Evolutionary conservation across 2,797 vertebrate species (phyloP).

Genomic region (Enteromius trimaculatus): DNA sequence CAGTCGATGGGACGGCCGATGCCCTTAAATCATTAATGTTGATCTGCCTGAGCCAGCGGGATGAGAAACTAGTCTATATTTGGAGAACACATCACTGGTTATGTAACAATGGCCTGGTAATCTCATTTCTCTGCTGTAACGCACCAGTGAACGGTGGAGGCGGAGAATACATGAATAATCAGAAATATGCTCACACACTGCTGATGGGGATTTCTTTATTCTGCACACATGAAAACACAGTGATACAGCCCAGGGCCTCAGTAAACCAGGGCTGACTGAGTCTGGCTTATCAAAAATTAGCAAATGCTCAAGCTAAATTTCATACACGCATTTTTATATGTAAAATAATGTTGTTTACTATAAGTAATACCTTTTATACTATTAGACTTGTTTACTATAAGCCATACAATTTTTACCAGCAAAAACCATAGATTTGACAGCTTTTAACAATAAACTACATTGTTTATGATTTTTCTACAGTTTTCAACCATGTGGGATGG

Average conservation of each 20-base stretch:
- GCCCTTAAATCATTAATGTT: conserved; percentile 24
- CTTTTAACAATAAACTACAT: too few relatives aligned
- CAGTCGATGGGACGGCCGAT: neutral
- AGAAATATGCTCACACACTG: conserved; percentile 24
- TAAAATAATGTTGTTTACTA: too few relatives aligned
- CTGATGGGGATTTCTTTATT: neutral
- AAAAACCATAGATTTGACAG: too few relatives aligned
- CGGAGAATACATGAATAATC: conserved; percentile 35
- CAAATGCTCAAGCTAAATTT: neutral
- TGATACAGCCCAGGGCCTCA: neutral
- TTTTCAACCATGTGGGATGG: too few relatives aligned
- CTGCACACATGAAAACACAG: neutral
- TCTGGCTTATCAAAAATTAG: neutral
- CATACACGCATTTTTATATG: neutral
- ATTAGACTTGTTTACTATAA: too few relatives aligned
- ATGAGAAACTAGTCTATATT: conserved; percentile 23
- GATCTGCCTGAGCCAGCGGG: neutral
- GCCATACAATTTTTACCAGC: too few relatives aligned
- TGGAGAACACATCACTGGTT: conserved; percentile 58
- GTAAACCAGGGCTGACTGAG: neutral
- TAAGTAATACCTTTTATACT: too few relatives aligned
- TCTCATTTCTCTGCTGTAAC: conserved; percentile 64
- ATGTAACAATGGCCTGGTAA: conserved; percentile 75
- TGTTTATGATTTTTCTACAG: too few relatives aligned
- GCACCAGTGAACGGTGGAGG: conserved; percentile 57